A percentile compares a stretch with the other conserved stretches of the same genome.
Conservation (phyloP, 2,113 vertebrate genomes). For the Pseudolaguvia tuberculata region DNA sequence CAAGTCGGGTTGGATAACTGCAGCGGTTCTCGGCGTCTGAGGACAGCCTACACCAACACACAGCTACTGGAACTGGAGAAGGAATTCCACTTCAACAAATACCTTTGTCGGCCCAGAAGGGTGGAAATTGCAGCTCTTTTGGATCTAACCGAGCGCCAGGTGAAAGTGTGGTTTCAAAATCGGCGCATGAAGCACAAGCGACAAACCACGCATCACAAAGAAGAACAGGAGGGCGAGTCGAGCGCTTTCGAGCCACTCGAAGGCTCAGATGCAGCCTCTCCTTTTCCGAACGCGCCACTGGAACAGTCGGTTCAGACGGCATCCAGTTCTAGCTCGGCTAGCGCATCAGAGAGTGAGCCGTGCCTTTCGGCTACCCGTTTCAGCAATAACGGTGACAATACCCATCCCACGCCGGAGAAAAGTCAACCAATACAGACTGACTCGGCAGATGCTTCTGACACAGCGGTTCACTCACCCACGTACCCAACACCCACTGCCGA, state of each 20-base stretch:
- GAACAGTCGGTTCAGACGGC: conserved; percentile 55
- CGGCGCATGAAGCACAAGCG: conserved; percentile 96
- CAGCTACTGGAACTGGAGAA: conserved; percentile 97
- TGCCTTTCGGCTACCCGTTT: conserved; percentile 54
- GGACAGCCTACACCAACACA: conserved; percentile 95
- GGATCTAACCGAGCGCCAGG: conserved; percentile 90
- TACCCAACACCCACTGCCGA: conserved; percentile 58
- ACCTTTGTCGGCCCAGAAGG: conserved; percentile 87
- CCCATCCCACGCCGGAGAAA: conserved; percentile 62
- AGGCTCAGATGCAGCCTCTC: conserved; percentile 72
- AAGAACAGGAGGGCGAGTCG: conserved; percentile 70
- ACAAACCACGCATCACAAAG: conserved; percentile 81
- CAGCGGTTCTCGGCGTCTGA: conserved; percentile 79
- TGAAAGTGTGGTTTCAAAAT: conserved; percentile 99
- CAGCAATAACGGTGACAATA: conserved; percentile 64
- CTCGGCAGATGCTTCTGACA: conserved; percentile 51
- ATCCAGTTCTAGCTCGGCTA: conserved; percentile 58
- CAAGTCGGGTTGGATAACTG: conserved; percentile 71
- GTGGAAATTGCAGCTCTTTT: conserved; percentile 92
- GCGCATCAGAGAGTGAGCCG: conserved; percentile 58
- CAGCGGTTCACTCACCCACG: conserved; percentile 52
- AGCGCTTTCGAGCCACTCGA: conserved; percentile 66
- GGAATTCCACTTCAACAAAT: conserved; percentile 97
- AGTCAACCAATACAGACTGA: conserved; percentile 52
- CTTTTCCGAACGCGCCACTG: conserved; percentile 64